Evolutionary conservation across 2,888 invertebrate species (phyloP), one percentile per base, ranked within the genome.

Genomic region (Anarsia innoxiella): DNA sequence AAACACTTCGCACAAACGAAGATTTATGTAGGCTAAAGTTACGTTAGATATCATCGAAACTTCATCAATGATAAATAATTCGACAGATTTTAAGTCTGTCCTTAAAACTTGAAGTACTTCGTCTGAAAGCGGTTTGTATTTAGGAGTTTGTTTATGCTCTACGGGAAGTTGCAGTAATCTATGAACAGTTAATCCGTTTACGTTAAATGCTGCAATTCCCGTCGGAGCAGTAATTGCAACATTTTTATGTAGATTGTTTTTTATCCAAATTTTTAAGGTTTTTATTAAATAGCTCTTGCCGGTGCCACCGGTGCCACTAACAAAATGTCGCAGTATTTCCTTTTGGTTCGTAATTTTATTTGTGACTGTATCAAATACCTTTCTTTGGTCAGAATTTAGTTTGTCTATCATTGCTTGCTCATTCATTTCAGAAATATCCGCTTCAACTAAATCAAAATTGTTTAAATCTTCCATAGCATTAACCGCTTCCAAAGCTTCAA

Each of bases 181-280:
- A 33, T 66, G 57, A 15, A 62, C 41, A 28, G 60, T 65, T 23
- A 65, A 43, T 32, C 57, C 60, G 35, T 56, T 48, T n/a, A 68
- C 49, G 44, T 65, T 64, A 37, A 59, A 65, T 23, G 64, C 62
- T 13, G 60, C 60, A 13, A 65, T 57, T 23, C 59, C 61, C 16
- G 62, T 64, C 12, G 43, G 47, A 12, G 44, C 46, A 39, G 13
- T 28, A 31, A 44, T 31, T 23, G 50, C 53, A n/a, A 55, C 53
- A 42, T 52, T 49, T 46, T 56, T 56, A 4, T 41, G 23, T 9
- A 56, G 38, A 16, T 35, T 10, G 16, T 44, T 44, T 39, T 57
- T 52, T 11, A 54, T 47, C 55, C 53, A 60, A 12, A 39, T 32
- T 45, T 39, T 46, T 0, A 60, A 35, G 9, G 46, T 51, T 44